Percentiles rank a stretch among this genome's conserved stretches.
Conservation (phyloP, 2,888 invertebrate species). For the Gerris lacustris region DNA sequence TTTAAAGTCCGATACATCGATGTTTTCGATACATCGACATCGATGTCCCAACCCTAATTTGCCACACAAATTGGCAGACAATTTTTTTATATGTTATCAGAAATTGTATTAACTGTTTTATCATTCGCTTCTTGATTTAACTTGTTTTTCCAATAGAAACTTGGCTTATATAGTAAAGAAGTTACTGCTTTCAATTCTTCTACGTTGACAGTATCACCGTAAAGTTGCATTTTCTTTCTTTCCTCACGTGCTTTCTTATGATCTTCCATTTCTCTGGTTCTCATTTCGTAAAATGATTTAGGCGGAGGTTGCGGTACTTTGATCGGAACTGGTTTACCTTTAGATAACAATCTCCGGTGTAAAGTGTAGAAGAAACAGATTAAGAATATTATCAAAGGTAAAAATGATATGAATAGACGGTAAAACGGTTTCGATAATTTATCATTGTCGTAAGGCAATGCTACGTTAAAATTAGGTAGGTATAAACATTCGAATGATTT, state of each 20-base stretch:
- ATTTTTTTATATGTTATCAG: too few relatives aligned
- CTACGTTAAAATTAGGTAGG: neutral
- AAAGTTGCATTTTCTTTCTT: neutral
- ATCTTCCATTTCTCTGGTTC: neutral
- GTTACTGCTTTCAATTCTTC: neutral
- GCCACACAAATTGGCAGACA: too few relatives aligned
- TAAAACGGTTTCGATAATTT: neutral
- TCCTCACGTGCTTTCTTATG: neutral
- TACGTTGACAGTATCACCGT: neutral
- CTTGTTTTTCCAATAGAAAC: neutral
- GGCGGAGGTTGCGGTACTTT: neutral
- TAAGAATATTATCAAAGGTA: neutral
- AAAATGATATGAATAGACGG: neutral
- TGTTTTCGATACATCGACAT: too few relatives aligned
- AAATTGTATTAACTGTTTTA: neutral
- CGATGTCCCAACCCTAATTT: too few relatives aligned
- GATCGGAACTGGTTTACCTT: neutral
- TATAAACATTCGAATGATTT: neutral
- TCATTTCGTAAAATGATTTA: conserved; percentile 6
- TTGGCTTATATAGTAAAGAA: conserved; percentile 8
- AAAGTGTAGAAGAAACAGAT: neutral
- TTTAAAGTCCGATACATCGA: too few relatives aligned
- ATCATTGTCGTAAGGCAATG: neutral
- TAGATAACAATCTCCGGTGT: neutral
- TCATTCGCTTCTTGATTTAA: neutral